A percentile compares a stretch with the other conserved stretches of the same genome.
Conservation (phyloP, 2,888 invertebrate species). For the Scaptomyza polygonia region DNA sequence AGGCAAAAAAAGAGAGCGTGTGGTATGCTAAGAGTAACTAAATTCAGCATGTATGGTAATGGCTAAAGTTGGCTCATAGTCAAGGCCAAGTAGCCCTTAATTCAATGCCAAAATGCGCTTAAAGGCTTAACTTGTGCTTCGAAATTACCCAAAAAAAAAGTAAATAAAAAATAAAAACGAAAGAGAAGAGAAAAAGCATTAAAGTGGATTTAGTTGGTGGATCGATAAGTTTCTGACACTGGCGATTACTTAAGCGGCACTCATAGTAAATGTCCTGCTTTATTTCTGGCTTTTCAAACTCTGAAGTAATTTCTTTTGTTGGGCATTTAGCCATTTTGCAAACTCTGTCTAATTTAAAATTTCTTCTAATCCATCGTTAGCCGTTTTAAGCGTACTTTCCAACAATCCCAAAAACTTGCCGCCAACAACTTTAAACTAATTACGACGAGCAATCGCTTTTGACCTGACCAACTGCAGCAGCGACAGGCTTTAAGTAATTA, state of each 20-base stretch:
- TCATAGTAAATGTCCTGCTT: conserved; percentile 14
- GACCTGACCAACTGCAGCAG: conserved; percentile 36
- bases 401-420: conserved; percentile 5
- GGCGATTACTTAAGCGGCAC: conserved; percentile 16
- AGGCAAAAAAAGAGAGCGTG: neutral
- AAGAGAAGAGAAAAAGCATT: neutral
- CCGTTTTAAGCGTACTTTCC: conserved; percentile 37
- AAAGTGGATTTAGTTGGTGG: conserved; percentile 17
- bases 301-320: conserved; percentile 5
- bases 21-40: conserved; percentile 23
- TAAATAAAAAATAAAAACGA: neutral
- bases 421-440: conserved; percentile 57
- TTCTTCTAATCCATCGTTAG: conserved; percentile 56
- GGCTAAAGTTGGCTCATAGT: conserved; percentile 54
- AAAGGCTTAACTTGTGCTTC: conserved; percentile 59
- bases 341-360: conserved; percentile 41
- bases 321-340: neutral
- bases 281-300: conserved; percentile 1
- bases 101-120: conserved; percentile 54
- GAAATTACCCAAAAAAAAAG: conserved; percentile 12
- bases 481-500: conserved; percentile 40
- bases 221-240: conserved; percentile 28
- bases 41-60: conserved; percentile 51
- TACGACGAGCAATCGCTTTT: conserved; percentile 33
- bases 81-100: conserved; percentile 55